Conservation (phyloP, 1,140 invertebrate genomes). For the Eumeta japonica region DNA sequence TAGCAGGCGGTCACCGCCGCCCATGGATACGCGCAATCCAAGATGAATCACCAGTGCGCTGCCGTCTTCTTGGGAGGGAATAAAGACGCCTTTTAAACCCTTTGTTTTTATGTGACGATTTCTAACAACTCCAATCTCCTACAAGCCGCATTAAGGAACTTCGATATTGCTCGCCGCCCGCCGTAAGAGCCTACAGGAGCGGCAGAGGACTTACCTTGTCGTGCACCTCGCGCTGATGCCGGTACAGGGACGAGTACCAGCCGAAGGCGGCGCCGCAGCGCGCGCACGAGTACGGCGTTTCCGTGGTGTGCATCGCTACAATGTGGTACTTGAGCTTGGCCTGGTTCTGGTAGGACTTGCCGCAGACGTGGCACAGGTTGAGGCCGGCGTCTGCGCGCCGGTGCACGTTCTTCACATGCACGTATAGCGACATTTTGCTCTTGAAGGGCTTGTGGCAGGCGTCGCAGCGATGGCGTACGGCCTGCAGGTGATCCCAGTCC, state of each 20-base stretch:
- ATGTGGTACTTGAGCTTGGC: conserved; percentile 46
- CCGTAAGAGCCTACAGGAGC: not conserved
- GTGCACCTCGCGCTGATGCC: conserved; percentile 37
- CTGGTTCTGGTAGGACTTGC: conserved; percentile 46
- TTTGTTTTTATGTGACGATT: too few species aligned
- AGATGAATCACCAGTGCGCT: too few species aligned
- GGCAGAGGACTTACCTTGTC: conserved; percentile 26
- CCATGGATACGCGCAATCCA: too few species aligned
- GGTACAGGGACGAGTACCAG: conserved; percentile 43
- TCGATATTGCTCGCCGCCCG: not conserved
- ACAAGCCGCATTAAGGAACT: too few species aligned
- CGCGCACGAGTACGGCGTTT: conserved; percentile 37
- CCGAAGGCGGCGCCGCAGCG: conserved; percentile 37
- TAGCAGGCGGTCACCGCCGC: too few species aligned
- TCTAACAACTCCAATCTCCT: too few species aligned
- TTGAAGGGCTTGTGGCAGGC: conserved; percentile 48
- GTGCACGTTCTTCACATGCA: conserved; percentile 45
- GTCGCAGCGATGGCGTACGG: conserved; percentile 37
- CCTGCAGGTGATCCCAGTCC: conserved; percentile 45
- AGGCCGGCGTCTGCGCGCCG: conserved; percentile 31
- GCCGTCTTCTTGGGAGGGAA: not conserved
- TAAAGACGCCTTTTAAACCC: too few species aligned
- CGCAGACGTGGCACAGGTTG: conserved; percentile 49
- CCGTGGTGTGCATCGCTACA: conserved; percentile 41
- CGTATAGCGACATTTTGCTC: conserved; percentile 44